Evolutionary conservation across 2,797 vertebrate genomes (phyloP).

Genomic region (Cheirogaleus major): DNA sequence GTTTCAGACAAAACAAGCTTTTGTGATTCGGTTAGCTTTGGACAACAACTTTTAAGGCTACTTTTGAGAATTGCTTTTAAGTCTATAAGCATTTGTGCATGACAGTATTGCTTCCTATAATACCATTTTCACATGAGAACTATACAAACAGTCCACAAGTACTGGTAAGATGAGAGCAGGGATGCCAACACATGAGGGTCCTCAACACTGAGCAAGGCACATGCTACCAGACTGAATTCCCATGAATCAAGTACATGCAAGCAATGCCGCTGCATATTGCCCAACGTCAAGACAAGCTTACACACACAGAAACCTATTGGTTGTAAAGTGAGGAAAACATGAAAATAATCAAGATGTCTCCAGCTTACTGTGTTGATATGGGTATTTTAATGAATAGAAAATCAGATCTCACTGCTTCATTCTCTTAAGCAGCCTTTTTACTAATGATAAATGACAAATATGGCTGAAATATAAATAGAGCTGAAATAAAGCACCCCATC

Average conservation of each 20-base stretch:
- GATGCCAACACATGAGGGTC: conserved; percentile 71
- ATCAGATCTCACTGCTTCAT: neutral
- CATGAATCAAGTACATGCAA: neutral
- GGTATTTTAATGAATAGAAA: neutral
- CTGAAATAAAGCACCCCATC: neutral
- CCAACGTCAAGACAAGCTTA: neutral
- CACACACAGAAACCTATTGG: neutral
- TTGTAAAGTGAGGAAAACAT: neutral
- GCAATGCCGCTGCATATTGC: neutral
- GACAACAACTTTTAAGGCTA: neutral
- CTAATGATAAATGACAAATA: neutral
- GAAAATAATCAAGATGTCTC: neutral
- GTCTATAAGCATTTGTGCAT: neutral
- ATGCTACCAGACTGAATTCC: neutral
- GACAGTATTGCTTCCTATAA: conserved; percentile 67
- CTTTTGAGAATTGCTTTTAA: neutral
- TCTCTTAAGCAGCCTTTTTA: neutral
- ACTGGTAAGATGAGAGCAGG: neutral
- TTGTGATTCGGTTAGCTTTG: neutral
- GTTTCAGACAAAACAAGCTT: neutral
- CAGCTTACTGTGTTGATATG: neutral
- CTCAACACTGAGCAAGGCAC: neutral
- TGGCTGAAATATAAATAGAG: neutral
- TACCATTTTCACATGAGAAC: conserved; percentile 58
- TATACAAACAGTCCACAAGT: conserved; percentile 62